Base-by-base conservation (phyloP, 2,888 invertebrate genomes). In the Megaustenia siamemsis region DNA sequence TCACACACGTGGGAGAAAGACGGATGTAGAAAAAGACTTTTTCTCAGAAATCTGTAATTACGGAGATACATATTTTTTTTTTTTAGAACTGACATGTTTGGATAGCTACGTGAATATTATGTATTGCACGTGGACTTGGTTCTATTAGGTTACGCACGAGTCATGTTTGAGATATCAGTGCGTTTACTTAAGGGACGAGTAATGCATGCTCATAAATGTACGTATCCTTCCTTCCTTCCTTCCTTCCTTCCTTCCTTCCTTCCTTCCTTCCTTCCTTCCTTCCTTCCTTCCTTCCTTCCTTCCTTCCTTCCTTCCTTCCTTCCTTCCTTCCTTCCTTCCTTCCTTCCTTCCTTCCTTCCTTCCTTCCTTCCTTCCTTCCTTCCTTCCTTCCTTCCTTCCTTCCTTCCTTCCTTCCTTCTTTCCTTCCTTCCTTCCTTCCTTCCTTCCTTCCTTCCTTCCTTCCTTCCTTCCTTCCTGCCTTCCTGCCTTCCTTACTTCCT, bases 231-330 rank as follows among this genome's bases (percentile, higher is more conserved):
- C 76, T 66, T 73, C 53, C 63, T 60, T 56, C 38, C 75, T 60
- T 73, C 38, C 71, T 53, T 35, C 35, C n/a, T 38, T 71, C 40
- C 76, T 63, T 73, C 28, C 43, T 56, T 56, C n/a, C 75, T 56
- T 53, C 24, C 73, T 40, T 53, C 40, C 56, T 53, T 38, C 40
- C 82, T 82, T 73, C 73, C 73, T 73, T 69, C 60, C 73, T 73
- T 73, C 56, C 82, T 82, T 56, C 60, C 56, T 73, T 69, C 38
- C 73, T 56, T 38, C 60, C 82, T 73, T 73, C 53, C 60, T 73
- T 40, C 60, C 73, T 56, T 73, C 60, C 82, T 60, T 73, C n/a
- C 73, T 60, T 69, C 40, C 38, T 32, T 75, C 32, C 77, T 66
- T 49, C 53, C 49, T 49, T 38, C 49, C 49, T 18, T 66, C 60